These are phyloP conservation scores for Sandelia bainsii DNA, from an alignment of 2,797 vertebrate species.

Conservation along the genomic window DNA sequence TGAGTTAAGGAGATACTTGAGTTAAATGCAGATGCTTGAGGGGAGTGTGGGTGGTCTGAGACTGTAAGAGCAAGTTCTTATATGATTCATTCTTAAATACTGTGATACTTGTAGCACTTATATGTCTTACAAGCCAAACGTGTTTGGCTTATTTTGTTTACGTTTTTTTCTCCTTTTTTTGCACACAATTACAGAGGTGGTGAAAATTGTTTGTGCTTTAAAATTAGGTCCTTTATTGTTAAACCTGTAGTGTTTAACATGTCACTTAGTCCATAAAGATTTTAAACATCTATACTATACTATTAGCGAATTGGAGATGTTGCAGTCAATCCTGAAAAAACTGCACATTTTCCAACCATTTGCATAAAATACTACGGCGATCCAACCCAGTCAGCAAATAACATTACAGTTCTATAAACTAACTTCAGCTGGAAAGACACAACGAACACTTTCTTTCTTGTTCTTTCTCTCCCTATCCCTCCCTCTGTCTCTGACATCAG, in stretches of 20 bases:
- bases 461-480: slow-evolving; percentile 39
- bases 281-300: slow-evolving; percentile 24
- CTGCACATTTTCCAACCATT: slow-evolving; percentile 26
- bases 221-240: slow-evolving; percentile 42
- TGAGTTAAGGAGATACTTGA: slow-evolving; percentile 75
- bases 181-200: slow-evolving; percentile 12
- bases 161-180: slow-evolving; percentile 9
- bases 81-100: slow-evolving; percentile 64
- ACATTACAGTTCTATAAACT: slow-evolving; percentile 61
- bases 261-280: slow-evolving; percentile 33
- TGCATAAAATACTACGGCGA: slow-evolving; percentile 41
- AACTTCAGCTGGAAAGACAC: slow-evolving; percentile 72
- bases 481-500: slow-evolving; percentile 73
- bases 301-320: slow-evolving; percentile 24
- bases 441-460: slow-evolving; percentile 56
- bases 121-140: slow-evolving; percentile 46
- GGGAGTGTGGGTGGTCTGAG: slow-evolving; percentile 75
- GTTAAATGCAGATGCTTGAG: slow-evolving; percentile 76
- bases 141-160: background rate
- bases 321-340: slow-evolving; percentile 17
- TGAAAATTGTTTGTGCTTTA: slow-evolving; percentile 34
- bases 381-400: slow-evolving; percentile 64
- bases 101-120: slow-evolving; percentile 62
- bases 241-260: slow-evolving; percentile 28
- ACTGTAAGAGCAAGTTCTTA: slow-evolving; percentile 64